A percentile compares a stretch with the other conserved stretches of the same genome.
Evolutionary conservation across 2,797 vertebrate genomes (phyloP).

Genomic region (Psittacula derbiana): DNA sequence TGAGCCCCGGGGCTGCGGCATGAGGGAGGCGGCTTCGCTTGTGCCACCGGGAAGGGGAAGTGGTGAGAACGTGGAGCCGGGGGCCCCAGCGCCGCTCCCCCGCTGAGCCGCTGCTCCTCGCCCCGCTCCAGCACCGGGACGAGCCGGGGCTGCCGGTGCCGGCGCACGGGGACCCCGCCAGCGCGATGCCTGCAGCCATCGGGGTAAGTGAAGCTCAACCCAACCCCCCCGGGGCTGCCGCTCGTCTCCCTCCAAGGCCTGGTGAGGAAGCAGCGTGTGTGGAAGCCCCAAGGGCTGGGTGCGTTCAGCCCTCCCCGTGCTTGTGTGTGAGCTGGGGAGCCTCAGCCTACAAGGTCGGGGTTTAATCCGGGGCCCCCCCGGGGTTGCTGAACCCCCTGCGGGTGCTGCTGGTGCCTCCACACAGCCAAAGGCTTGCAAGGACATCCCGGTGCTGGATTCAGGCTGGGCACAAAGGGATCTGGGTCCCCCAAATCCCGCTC

Average conservation of each 20-base stretch:
- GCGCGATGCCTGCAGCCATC: background rate
- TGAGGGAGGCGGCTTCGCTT: background rate
- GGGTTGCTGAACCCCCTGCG: background rate
- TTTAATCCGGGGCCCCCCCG: background rate
- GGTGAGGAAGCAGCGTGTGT: background rate
- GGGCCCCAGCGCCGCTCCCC: background rate
- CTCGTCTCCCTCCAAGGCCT: background rate
- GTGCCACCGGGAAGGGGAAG: conserved; percentile 23
- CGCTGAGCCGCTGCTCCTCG: background rate
- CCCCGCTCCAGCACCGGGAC: background rate
- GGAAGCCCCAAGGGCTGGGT: background rate
- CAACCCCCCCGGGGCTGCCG: accelerated
- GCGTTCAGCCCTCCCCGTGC: background rate
- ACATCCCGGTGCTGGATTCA: background rate
- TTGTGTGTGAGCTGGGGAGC: accelerated
- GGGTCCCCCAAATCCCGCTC: background rate
- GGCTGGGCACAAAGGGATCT: background rate
- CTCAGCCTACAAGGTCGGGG: background rate
- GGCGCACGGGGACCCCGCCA: accelerated
- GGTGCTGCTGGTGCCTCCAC: background rate
- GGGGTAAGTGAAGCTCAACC: background rate
- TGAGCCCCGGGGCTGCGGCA: accelerated
- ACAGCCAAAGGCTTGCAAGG: background rate
- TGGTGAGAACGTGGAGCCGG: background rate
- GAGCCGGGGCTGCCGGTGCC: accelerated